Base-by-base conservation (phyloP, 2,888 invertebrate genomes). In the Aphodius sticticus region DNA sequence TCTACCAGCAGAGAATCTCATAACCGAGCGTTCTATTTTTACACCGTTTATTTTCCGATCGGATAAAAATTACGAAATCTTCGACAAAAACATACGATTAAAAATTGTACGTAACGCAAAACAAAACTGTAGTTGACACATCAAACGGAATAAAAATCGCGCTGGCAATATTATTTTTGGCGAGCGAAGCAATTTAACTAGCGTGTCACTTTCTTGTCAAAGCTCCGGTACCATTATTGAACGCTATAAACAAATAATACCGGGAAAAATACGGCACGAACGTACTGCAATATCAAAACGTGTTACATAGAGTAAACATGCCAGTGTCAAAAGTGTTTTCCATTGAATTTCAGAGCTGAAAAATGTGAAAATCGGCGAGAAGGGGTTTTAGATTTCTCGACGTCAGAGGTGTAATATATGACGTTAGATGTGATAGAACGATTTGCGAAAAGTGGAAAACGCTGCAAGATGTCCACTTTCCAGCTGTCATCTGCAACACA, bases 401-500 rank as follows among this genome's bases (percentile, higher is more conserved):
- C 4, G 53, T 53, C 53, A 53, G 53, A 2, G 6, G 9, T 7
- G 53, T 53, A 53, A 53, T 53, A 53, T 53, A 53, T 53, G 53
- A 53, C 53, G 53, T 53, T 53, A 53, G 53, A 53, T 1, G 26
- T 26, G 26, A 26, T 26, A 26, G 26, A 26, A 26, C 26, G 26
- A 26, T 26, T 26, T 26, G 3, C 26, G 26, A 26, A 26, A 53
- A 53, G 53, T 53, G 53, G 53, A 53, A 53, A 53, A 53, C 4
- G 53, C 53, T 53, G 53, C 53, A 53, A 74, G 35, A 74, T 74
- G 74, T 74, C 74, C 74, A 74, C 74, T 74, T 37, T 35, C n/a
- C 26, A 35, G 35, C 74, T 74, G 74, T 74, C 74, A 74, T 35
- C 74, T 74, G 74, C 74, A 74, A 26, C 74, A n/a, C 53, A 53